Percentiles rank a stretch among this genome's conserved stretches.
Conservation (phyloP, 2,113 vertebrate species). For the Emydura subglobosa region DNA sequence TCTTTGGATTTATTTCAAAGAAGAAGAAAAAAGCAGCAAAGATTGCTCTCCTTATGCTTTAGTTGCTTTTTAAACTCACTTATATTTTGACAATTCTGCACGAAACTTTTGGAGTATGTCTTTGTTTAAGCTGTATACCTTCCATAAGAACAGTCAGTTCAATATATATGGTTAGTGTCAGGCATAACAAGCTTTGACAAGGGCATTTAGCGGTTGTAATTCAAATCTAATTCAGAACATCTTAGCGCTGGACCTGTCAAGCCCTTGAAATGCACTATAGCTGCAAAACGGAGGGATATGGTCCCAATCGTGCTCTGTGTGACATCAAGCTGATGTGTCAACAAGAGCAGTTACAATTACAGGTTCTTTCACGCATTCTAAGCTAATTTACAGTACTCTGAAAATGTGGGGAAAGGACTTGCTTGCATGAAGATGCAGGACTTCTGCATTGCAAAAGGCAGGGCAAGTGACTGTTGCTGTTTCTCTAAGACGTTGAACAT, state of each 20-base stretch:
- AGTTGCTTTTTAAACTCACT: slow-evolving; percentile 88
- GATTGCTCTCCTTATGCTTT: slow-evolving; percentile 79
- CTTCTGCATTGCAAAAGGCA: slow-evolving; percentile 69
- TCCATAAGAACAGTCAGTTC: slow-evolving; percentile 86
- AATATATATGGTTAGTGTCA: slow-evolving; percentile 95
- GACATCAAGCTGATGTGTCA: slow-evolving; percentile 94
- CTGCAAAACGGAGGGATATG: slow-evolving; percentile 82
- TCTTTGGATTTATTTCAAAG: slow-evolving; percentile 85
- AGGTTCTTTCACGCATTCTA: slow-evolving; percentile 88
- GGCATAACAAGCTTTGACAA: slow-evolving; percentile 97
- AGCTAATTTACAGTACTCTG: slow-evolving; percentile 88
- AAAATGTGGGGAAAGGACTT: slow-evolving; percentile 81
- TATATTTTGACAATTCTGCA: slow-evolving; percentile 92
- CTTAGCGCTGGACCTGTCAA: slow-evolving; percentile 99
- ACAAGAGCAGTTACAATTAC: slow-evolving; percentile 91
- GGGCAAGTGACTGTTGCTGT: slow-evolving; percentile 58
- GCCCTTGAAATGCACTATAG: slow-evolving; percentile 91
- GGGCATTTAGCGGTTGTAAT: slow-evolving; percentile 99
- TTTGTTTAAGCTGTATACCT: slow-evolving; percentile 92
- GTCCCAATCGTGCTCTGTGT: slow-evolving; percentile 90
- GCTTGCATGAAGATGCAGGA: slow-evolving; percentile 64
- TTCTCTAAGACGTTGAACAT: slow-evolving; percentile 51
- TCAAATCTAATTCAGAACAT: slow-evolving; percentile 99
- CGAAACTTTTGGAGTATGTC: slow-evolving; percentile 89
- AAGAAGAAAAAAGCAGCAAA: slow-evolving; percentile 70